Percentiles rank a stretch among this genome's conserved stretches.
Conservation (phyloP, 2,888 invertebrate species). For the Halictus quadricinctus region DNA sequence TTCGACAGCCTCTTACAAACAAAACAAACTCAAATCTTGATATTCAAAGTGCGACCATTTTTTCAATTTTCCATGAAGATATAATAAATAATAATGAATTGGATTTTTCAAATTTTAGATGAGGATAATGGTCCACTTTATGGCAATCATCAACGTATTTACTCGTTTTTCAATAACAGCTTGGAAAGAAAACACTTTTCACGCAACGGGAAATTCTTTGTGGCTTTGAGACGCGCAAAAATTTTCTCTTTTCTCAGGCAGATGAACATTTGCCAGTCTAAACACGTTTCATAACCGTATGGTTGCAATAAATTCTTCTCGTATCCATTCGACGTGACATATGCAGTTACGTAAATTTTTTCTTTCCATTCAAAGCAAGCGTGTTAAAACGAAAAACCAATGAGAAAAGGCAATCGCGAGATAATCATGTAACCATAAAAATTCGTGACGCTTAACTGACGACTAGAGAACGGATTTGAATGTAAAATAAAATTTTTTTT, state of each 20-base stretch:
- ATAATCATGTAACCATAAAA: background rate
- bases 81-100: background rate
- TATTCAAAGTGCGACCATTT: no score
- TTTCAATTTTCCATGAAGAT: no score
- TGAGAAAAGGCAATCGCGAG: background rate
- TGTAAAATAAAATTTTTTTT: no score
- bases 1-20: no score
- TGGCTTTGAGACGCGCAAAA: background rate
- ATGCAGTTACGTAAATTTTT: slow-evolving; percentile 10
- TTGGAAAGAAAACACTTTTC: background rate
- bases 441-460: background rate
- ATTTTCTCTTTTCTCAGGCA: background rate
- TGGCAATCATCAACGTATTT: no score
- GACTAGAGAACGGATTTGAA: no score
- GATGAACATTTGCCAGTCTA: slow-evolving; percentile 3
- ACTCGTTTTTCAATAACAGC: no score
- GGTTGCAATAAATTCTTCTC: slow-evolving; percentile 19
- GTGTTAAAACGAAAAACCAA: background rate
- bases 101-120: background rate
- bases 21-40: no score
- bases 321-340: background rate
- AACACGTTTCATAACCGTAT: slow-evolving; percentile 28
- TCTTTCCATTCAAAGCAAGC: background rate
- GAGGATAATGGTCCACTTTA: no score
- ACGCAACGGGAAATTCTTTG: background rate